Conservation (phyloP, 2,797 vertebrate genomes). For the Tokudaia muenninki region DNA sequence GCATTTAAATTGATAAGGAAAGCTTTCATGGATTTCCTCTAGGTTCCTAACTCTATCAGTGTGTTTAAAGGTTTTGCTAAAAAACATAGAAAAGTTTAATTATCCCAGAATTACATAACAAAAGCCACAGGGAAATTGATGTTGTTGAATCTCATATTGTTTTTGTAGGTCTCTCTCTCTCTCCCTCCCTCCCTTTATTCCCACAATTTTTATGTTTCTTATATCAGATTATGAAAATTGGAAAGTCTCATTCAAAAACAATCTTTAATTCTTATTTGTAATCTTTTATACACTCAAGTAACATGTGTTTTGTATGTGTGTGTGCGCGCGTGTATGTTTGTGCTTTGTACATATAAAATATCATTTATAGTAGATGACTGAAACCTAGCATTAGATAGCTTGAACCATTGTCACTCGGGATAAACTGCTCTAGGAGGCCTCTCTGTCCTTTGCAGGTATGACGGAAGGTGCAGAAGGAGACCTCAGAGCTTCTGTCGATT, state of each 20-base stretch:
- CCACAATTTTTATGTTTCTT: neutral
- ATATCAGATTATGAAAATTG: neutral
- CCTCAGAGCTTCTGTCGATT: neutral
- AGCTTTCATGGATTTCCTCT: neutral
- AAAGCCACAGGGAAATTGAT: neutral
- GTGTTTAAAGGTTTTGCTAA: conserved; percentile 8
- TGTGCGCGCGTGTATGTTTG: neutral
- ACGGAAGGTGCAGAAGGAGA: neutral
- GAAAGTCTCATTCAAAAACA: conserved; percentile 34
- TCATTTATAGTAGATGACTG: neutral
- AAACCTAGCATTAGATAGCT: neutral
- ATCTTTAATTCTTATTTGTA: conserved; percentile 34
- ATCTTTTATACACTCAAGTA: conserved; percentile 24
- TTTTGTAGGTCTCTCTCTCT: neutral
- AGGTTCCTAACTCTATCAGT: neutral
- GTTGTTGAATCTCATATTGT: neutral
- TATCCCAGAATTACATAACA: neutral
- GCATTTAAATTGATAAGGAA: conserved; percentile 14
- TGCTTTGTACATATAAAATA: conserved; percentile 22
- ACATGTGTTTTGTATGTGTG: neutral
- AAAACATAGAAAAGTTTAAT: neutral
- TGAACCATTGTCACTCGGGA: neutral
- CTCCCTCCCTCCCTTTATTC: neutral
- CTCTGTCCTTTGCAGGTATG: neutral
- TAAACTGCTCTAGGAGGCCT: neutral